Percentiles rank a stretch among this genome's conserved stretches.
These are phyloP conservation scores for Phocides pigmalion DNA, from an alignment of 1,140 invertebrate genomes.

Conservation along the genomic window DNA sequence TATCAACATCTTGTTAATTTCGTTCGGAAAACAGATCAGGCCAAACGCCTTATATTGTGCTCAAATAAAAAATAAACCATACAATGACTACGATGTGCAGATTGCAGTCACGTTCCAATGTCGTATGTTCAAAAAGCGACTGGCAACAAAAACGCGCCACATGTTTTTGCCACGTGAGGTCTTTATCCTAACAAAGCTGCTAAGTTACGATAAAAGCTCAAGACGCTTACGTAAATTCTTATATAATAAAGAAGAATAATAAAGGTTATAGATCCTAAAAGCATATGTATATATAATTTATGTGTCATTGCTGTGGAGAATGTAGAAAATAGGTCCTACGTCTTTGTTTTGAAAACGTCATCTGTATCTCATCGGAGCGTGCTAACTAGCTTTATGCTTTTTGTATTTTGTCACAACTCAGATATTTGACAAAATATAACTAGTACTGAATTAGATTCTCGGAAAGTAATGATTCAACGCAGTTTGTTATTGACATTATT, in stretches of 20 bases:
- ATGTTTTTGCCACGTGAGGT: constrained; percentile 45
- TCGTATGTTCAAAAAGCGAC: constrained; percentile 52
- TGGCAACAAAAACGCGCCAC: constrained; percentile 55
- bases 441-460: too few relatives aligned
- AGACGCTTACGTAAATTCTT: neutral
- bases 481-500: too few relatives aligned
- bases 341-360: neutral
- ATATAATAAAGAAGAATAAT: neutral
- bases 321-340: neutral
- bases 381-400: neutral
- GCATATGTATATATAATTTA: neutral
- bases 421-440: too few relatives aligned
- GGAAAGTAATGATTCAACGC: too few relatives aligned
- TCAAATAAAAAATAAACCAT: neutral
- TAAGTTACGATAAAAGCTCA: too few relatives aligned
- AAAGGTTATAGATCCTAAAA: constrained; percentile 11
- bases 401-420: neutral
- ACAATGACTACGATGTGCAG: constrained; percentile 2
- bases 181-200: neutral
- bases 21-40: neutral
- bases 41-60: neutral
- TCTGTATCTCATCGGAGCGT: neutral
- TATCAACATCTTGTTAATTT: neutral
- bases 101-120: constrained; percentile 52
- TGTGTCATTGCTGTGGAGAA: neutral